These are phyloP conservation scores for Heloderma charlesbogerti DNA, from an alignment of 2,113 vertebrate species.

Conservation along the genomic window DNA sequence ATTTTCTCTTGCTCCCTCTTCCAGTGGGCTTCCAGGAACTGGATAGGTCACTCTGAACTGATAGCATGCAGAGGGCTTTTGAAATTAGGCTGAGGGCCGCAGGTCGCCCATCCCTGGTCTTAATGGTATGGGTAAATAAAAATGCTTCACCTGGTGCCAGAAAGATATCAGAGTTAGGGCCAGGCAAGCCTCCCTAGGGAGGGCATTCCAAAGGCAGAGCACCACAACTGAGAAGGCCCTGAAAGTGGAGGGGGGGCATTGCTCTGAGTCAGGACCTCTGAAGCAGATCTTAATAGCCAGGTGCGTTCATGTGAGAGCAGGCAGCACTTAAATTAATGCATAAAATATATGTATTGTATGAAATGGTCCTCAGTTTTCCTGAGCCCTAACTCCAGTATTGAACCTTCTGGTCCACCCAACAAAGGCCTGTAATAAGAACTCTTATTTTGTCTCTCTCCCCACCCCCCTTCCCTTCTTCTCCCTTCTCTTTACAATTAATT, in stretches of 20 bases:
- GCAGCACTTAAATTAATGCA: neutral
- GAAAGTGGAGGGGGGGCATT: neutral
- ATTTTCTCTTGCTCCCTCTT: too few relatives aligned
- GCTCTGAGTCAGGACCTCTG: neutral
- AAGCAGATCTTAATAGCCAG: neutral
- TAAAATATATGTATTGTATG: neutral
- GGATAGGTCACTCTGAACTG: too few relatives aligned
- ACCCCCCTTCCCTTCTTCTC: neutral
- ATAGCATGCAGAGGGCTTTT: too few relatives aligned
- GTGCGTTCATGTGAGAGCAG: neutral
- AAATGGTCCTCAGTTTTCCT: neutral
- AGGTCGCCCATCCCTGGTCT: too few relatives aligned
- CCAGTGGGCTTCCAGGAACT: too few relatives aligned
- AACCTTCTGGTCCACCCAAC: neutral
- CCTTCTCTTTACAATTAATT: slow-evolving; percentile 80
- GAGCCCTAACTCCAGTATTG: neutral
- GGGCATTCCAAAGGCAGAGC: neutral
- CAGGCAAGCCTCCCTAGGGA: neutral
- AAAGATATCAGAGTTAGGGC: neutral
- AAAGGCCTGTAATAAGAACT: neutral
- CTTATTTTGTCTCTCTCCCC: neutral
- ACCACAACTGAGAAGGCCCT: neutral
- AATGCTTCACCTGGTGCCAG: neutral
- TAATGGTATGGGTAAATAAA: neutral
- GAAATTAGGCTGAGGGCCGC: too few relatives aligned